Percentiles rank a stretch among this genome's conserved stretches.
phyloP scores from a whole-genome alignment of 1,140 invertebrate species.

The Phymorhynchus buccinoides region DNA sequence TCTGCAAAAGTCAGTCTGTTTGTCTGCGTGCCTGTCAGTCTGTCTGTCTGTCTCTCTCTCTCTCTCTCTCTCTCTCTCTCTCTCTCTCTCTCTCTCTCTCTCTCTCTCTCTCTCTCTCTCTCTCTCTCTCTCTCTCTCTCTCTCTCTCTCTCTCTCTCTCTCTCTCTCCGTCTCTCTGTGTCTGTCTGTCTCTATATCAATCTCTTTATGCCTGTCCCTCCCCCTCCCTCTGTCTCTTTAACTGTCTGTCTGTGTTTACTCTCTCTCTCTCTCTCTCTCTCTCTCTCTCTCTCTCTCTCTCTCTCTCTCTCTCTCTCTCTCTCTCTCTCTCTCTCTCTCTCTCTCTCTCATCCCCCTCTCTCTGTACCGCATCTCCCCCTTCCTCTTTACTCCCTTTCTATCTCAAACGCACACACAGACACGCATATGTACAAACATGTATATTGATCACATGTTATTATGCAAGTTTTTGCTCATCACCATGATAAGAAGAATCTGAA shows the following conservation, averaged over 20 bases:
- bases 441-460: no score
- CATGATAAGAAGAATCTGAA: no score
- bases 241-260: neutral
- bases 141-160: neutral
- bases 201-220: neutral
- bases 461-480: no score
- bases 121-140: neutral
- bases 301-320: neutral
- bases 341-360: no score
- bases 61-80: no score
- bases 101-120: neutral
- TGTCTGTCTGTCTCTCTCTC: no score
- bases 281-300: neutral
- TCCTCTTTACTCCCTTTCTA: neutral
- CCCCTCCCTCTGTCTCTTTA: neutral
- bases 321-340: neutral
- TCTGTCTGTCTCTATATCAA: neutral
- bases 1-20: no score
- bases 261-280: slow-evolving; percentile 4
- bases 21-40: no score
- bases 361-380: neutral
- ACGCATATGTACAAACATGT: no score
- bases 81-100: neutral
- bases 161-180: neutral
- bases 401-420: no score